phyloP scores from a whole-genome alignment of 1,140 invertebrate species.

The Druon quercuslanigerum region DNA sequence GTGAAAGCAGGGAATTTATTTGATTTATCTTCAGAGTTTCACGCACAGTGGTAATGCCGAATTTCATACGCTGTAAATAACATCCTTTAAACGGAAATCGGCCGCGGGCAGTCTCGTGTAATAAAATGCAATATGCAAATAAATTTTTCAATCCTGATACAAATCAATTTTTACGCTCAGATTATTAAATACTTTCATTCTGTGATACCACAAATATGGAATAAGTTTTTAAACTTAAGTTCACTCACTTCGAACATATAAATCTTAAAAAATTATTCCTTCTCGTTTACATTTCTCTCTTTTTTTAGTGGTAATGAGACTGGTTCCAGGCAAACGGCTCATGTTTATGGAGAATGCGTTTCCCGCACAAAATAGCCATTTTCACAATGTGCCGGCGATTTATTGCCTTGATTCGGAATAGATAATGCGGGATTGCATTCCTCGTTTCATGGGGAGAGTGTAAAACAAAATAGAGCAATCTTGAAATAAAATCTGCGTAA shows the following conservation, averaged over 20 bases:
- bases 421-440: conserved; percentile 17
- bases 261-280: conserved; percentile 19
- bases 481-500: conserved; percentile 27
- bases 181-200: too few species aligned
- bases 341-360: conserved; percentile 21
- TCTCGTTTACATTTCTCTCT: conserved; percentile 5
- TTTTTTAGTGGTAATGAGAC: not conserved
- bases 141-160: not conserved
- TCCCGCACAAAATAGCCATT: conserved; percentile 23
- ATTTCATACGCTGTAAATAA: conserved; percentile 31
- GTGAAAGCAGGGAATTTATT: conserved; percentile 4
- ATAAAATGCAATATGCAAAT: conserved; percentile 17
- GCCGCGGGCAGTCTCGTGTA: not conserved
- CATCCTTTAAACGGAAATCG: conserved; percentile 20
- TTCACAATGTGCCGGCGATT: conserved; percentile 2
- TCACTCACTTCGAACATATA: too few species aligned
- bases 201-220: too few species aligned
- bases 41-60: conserved; percentile 26
- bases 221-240: too few species aligned
- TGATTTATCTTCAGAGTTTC: conserved; percentile 17
- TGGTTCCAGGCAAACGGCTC: not conserved
- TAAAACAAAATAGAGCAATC: conserved; percentile 11
- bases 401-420: conserved; percentile 27
- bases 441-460: conserved; percentile 6
- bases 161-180: not conserved